Percentiles rank a stretch among this genome's conserved stretches.
Evolutionary conservation across 2,888 invertebrate genomes (phyloP).

Genomic region (Biston betularia): DNA sequence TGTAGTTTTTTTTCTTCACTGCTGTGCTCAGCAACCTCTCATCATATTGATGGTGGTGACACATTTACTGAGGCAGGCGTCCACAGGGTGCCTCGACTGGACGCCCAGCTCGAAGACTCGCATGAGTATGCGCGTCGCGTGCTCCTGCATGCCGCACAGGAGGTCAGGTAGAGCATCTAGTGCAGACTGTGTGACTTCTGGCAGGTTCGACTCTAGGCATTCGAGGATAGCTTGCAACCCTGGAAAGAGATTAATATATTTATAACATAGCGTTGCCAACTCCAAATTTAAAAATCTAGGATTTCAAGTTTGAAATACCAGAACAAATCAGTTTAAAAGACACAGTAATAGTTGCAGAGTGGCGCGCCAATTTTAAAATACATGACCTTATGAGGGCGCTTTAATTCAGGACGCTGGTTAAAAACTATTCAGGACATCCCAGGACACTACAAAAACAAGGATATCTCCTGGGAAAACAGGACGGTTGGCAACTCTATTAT

Average conservation of each 20-base stretch:
- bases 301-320: no score
- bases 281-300: no score
- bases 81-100: slow-evolving; percentile 91
- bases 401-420: no score
- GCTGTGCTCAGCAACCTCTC: slow-evolving; percentile 88
- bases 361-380: no score
- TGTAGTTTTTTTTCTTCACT: neutral
- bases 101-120: slow-evolving; percentile 94
- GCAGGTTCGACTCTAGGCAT: slow-evolving; percentile 92
- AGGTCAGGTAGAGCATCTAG: slow-evolving; percentile 94
- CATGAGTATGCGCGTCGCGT: slow-evolving; percentile 91
- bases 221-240: slow-evolving; percentile 92
- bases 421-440: no score
- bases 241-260: slow-evolving; percentile 38
- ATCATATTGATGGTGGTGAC: slow-evolving; percentile 93
- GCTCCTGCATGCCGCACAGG: slow-evolving; percentile 93
- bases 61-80: slow-evolving; percentile 91
- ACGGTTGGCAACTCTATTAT: no score
- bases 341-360: no score
- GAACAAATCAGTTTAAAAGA: no score
- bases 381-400: no score
- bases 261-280: neutral
- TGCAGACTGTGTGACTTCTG: slow-evolving; percentile 92
- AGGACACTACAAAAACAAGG: no score
- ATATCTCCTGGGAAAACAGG: no score